Evolutionary conservation across 2,797 vertebrate species (phyloP).

Genomic region (Amblyopsis hoosieri): DNA sequence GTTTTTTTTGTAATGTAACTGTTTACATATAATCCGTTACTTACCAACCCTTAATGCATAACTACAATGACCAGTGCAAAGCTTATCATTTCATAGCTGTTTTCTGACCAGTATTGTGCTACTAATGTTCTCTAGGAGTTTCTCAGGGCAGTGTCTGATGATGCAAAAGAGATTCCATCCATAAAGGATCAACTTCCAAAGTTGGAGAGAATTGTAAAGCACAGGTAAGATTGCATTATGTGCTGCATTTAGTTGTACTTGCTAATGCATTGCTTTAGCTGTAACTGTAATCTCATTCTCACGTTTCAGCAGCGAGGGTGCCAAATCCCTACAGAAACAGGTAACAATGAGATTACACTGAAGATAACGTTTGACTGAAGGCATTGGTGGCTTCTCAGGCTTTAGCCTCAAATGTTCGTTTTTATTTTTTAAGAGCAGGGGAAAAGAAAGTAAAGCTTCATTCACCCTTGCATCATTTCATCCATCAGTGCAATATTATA

Average conservation of each 20-base stretch:
- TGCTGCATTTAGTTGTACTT: background rate
- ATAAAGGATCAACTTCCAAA: slow-evolving; percentile 90
- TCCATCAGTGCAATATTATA: no score
- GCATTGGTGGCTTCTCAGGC: no score
- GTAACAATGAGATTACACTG: slow-evolving; percentile 57
- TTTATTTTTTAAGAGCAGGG: no score
- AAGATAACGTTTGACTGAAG: background rate
- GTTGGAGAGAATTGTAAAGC: slow-evolving; percentile 88
- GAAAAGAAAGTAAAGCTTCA: no score
- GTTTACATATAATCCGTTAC: no score
- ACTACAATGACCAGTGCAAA: no score
- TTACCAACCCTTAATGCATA: no score
- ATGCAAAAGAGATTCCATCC: slow-evolving; percentile 84
- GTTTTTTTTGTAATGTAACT: no score
- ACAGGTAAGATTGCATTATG: slow-evolving; percentile 79
- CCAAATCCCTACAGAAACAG: slow-evolving; percentile 89
- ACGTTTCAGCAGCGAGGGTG: slow-evolving; percentile 85
- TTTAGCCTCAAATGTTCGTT: no score
- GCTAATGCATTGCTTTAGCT: background rate
- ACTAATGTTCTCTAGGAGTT: slow-evolving; percentile 86
- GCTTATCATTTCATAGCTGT: background rate
- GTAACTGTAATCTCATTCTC: slow-evolving; percentile 41
- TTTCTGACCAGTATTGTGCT: slow-evolving; percentile 2
- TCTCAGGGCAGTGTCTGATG: slow-evolving; percentile 89
- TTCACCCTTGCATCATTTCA: no score